Evolutionary conservation across 2,797 vertebrate species (phyloP).

Genomic region (Epinephelus malabaricus): DNA sequence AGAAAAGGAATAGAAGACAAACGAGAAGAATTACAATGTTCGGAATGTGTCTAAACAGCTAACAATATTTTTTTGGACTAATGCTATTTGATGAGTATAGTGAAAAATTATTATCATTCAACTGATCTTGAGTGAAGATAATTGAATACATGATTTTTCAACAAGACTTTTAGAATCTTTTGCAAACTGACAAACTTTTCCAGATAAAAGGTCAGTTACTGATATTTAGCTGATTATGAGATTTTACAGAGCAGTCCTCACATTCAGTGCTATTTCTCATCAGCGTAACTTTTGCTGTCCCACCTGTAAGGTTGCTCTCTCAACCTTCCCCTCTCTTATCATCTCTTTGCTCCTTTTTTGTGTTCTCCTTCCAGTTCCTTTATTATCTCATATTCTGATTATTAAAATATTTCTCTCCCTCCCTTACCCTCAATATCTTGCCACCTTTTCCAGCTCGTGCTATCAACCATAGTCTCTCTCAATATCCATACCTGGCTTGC

Average conservation of each 20-base stretch:
- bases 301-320: constrained; percentile 1
- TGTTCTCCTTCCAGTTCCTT: constrained; percentile 8
- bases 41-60: not conserved
- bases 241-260: not conserved
- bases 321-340: constrained; percentile 8
- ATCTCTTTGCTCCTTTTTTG: constrained; percentile 4
- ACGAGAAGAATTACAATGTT: not conserved
- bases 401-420: not conserved
- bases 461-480: constrained; percentile 1
- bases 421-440: not conserved
- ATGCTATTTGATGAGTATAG: not conserved
- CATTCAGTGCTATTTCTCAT: not conserved
- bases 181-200: not conserved
- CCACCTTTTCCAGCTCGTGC: not conserved
- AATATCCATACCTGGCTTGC: constrained; percentile 1
- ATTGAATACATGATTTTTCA: not conserved
- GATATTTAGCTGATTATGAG: not conserved
- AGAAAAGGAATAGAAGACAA: no score
- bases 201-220: not conserved
- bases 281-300: not conserved
- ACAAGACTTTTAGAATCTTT: not conserved
- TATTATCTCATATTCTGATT: constrained; percentile 13
- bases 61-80: not conserved
- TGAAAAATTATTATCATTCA: not conserved
- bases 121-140: not conserved